A percentile compares a stretch with the other conserved stretches of the same genome.
These are phyloP conservation scores for Dynastes maya DNA, from an alignment of 2,888 invertebrate genomes.

Conservation along the genomic window DNA sequence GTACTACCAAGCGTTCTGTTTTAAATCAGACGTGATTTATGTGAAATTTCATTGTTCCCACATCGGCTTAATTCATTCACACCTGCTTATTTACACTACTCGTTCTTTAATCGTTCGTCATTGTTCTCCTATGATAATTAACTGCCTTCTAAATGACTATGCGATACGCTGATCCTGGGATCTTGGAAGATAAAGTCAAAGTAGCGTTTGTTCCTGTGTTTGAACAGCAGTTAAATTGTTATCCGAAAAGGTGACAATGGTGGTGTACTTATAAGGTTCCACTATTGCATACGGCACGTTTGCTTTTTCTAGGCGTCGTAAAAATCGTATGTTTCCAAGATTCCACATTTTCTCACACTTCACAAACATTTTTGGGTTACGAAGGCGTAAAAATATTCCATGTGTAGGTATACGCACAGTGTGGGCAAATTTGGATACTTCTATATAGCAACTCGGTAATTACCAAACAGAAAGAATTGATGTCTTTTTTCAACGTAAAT, in stretches of 20 bases:
- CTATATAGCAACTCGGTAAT: too few relatives aligned
- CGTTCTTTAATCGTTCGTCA: conserved; percentile 19
- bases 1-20: conserved; percentile 12
- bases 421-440: too few relatives aligned
- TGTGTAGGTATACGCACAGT: too few relatives aligned
- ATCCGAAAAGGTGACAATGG: neutral
- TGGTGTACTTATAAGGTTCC: neutral
- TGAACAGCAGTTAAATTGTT: neutral
- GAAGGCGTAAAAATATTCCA: neutral
- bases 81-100: conserved; percentile 42
- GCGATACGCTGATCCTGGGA: neutral
- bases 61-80: conserved; percentile 36
- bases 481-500: too few relatives aligned
- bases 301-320: neutral
- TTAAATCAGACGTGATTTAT: conserved; percentile 42
- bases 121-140: conserved; percentile 31
- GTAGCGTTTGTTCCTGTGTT: neutral
- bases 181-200: neutral
- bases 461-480: too few relatives aligned
- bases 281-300: neutral
- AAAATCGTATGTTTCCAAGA: neutral
- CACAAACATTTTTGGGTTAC: neutral
- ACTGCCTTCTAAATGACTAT: neutral
- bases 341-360: neutral
- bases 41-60: conserved; percentile 40